A percentile compares a stretch with the other conserved stretches of the same genome.
Conservation (phyloP, 2,888 invertebrate species). For the Drosophila birchii region DNA sequence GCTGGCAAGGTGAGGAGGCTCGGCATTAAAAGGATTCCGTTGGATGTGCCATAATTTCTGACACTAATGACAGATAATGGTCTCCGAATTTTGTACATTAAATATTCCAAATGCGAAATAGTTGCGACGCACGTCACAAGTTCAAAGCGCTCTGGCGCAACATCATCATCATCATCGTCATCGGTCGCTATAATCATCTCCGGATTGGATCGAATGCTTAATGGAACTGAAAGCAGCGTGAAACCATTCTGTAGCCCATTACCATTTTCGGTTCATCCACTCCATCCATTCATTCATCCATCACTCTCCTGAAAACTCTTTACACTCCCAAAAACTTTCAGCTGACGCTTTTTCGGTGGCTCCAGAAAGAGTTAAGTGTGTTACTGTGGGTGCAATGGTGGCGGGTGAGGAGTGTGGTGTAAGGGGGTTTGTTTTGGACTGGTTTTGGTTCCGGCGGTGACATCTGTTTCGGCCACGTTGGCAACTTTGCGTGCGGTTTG, state of each 20-base stretch:
- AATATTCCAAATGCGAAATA: conserved; percentile 59
- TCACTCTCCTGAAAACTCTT: conserved; percentile 43
- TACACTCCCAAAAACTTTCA: conserved; percentile 42
- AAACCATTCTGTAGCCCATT: conserved; percentile 16
- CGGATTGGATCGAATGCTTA: conserved; percentile 59
- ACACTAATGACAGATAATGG: conserved; percentile 74
- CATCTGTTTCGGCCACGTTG: conserved; percentile 72
- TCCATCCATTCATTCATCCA: conserved; percentile 47
- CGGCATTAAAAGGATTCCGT: conserved; percentile 65
- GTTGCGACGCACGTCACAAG: conserved; percentile 46
- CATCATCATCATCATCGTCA: conserved; percentile 21
- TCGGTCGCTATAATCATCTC: conserved; percentile 10
- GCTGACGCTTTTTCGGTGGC: conserved; percentile 32
- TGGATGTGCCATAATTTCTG: conserved; percentile 48
- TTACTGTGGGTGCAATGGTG: neutral
- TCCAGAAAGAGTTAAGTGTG: conserved; percentile 8
- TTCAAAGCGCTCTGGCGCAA: conserved; percentile 54
- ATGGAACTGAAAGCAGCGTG: conserved; percentile 57
- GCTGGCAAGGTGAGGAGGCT: conserved; percentile 1
- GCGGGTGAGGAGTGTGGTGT: neutral
- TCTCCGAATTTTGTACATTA: conserved; percentile 48
- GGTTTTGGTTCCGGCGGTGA: conserved; percentile 59
- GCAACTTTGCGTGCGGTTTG: conserved; percentile 76
- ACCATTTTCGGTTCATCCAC: conserved; percentile 17
- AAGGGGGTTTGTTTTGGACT: conserved; percentile 43